Evolutionary conservation across 2,888 invertebrate species (phyloP).

Genomic region (Coelinius sp.): DNA sequence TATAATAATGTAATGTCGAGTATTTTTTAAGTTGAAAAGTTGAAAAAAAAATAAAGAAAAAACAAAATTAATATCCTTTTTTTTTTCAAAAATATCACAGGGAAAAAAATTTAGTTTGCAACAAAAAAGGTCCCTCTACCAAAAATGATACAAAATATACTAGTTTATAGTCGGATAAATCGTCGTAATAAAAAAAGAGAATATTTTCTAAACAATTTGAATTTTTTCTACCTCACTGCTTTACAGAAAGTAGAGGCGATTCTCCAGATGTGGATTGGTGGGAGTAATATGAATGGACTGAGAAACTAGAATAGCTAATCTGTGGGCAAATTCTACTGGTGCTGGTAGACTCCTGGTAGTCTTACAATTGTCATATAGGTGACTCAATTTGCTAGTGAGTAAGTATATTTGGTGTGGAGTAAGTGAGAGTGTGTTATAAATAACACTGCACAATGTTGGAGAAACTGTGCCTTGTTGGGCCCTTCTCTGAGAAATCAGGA

Average conservation of each 20-base stretch:
- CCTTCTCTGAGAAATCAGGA: conserved; percentile 87
- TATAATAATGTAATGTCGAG: too few relatives aligned
- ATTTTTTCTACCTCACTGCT: too few relatives aligned
- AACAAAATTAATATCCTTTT: too few relatives aligned
- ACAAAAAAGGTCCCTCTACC: too few relatives aligned
- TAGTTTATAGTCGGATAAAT: too few relatives aligned
- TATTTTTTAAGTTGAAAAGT: too few relatives aligned
- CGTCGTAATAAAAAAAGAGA: background rate
- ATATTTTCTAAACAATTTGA: background rate
- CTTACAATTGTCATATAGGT: conserved; percentile 94
- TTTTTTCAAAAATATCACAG: too few relatives aligned
- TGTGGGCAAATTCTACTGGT: conserved; percentile 95
- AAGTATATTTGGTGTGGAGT: conserved; percentile 84
- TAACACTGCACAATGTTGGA: conserved; percentile 91
- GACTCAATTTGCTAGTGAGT: conserved; percentile 87
- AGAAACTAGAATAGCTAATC: conserved; percentile 89
- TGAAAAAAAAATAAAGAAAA: too few relatives aligned
- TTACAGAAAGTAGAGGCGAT: conserved; percentile 80
- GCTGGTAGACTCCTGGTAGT: conserved; percentile 85
- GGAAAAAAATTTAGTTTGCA: too few relatives aligned
- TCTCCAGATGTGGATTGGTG: conserved; percentile 73
- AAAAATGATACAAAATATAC: too few relatives aligned
- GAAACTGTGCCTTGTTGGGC: conserved; percentile 92
- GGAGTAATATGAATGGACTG: conserved; percentile 83
- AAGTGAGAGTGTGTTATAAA: conserved; percentile 80